Evolutionary conservation across 2,888 invertebrate species (phyloP), one percentile per base, ranked within the genome.

Genomic region (Aethes cnicana): DNA sequence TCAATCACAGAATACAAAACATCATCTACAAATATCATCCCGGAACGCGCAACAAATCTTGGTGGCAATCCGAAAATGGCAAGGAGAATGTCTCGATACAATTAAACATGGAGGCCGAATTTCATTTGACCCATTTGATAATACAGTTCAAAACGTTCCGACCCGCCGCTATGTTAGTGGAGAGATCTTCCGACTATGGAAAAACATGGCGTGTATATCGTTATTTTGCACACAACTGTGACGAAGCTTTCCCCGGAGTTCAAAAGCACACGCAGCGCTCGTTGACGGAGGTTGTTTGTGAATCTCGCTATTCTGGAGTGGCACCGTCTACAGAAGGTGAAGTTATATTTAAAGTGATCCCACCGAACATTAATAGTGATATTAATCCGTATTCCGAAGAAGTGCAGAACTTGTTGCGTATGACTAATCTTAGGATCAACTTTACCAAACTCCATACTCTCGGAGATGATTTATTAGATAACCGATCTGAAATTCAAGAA

Each of bases 11-110:
- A n/a, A n/a, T n/a, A n/a, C n/a, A n/a, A n/a, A n/a, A n/a, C n/a
- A 96, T 98, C 46, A 96, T 98, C 37, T 95, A 95, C 68, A 93
- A 94, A 68, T 93, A 92, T 66, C 92, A 91, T 65, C 95, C 94
- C 2, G 94, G 95, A 56, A 94, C 94, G 1, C 90, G 92, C 39
- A 90, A 89, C 47, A 93, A 93, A 65, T 94, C 96, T 4, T 99
- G 99, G 99, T 99, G 99, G 99, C 99, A 99, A 77, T 97, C 98
- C 1, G 97, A 98, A 86, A 99, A 98, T 81, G 99, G 99, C 39
- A 94, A 94, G 64, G 97, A 98, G 87, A 95, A 97, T 78, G 98
- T 98, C 7, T 94, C 94, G 46, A 94, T 99, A 62, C 96, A 95
- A 75, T 90, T 99, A 62, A 96, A 99, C 77, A 91, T 99, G 81